A percentile compares a stretch with the other conserved stretches of the same genome.
Conservation (phyloP, 2,797 vertebrate genomes). For the Anguilla marmorata region DNA sequence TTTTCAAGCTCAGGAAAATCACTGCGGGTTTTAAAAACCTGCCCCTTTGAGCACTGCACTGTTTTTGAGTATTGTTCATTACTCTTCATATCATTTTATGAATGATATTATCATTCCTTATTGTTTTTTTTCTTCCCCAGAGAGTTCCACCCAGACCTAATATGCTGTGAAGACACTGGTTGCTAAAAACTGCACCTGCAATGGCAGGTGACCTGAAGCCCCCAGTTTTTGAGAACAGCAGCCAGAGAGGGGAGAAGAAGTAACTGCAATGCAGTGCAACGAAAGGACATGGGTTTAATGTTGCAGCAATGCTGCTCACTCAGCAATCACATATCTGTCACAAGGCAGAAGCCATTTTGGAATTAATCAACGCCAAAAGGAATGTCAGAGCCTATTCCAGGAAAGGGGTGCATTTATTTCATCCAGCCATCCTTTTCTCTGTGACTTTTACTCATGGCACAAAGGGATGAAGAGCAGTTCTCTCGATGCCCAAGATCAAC, state of each 20-base stretch:
- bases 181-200: constrained; percentile 30
- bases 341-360: not conserved
- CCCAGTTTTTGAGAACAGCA: not conserved
- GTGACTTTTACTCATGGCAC: constrained; percentile 57
- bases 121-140: constrained; percentile 38
- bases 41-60: not conserved
- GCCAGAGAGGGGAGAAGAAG: not conserved
- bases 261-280: not conserved
- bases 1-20: not conserved
- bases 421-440: constrained; percentile 32
- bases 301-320: not conserved
- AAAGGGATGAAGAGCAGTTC: constrained; percentile 48
- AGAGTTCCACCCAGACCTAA: constrained; percentile 33
- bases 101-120: constrained; percentile 19
- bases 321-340: not conserved
- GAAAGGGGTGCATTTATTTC: not conserved
- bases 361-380: not conserved
- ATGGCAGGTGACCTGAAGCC: not conserved
- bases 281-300: not conserved
- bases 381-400: not conserved
- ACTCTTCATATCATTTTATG: not conserved
- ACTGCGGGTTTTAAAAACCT: constrained; percentile 18
- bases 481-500: constrained; percentile 43
- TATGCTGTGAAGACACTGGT: constrained; percentile 60
- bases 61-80: not conserved